phyloP scores from a whole-genome alignment of 2,888 invertebrate species.

The Philopedon plagiatum region DNA sequence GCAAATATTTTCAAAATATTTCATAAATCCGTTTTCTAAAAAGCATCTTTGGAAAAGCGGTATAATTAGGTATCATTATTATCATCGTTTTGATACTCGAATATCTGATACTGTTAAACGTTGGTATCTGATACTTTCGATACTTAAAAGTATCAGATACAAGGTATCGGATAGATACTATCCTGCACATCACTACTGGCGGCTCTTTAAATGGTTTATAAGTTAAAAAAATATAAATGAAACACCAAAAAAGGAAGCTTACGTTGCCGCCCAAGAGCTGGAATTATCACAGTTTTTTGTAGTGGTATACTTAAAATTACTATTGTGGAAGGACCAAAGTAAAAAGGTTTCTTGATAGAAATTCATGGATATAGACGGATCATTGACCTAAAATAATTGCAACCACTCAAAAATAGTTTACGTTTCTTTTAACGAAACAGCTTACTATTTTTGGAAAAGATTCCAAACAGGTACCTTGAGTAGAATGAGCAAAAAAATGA shows the following conservation, averaged over 20 bases:
- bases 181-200: too few relatives aligned
- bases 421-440: constrained; percentile 46
- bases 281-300: constrained; percentile 56
- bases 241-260: constrained; percentile 51
- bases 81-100: too few relatives aligned
- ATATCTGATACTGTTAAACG: too few relatives aligned
- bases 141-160: too few relatives aligned
- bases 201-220: too few relatives aligned
- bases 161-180: too few relatives aligned
- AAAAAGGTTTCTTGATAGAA: constrained; percentile 64
- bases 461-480: constrained; percentile 80
- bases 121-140: too few relatives aligned
- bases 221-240: background rate
- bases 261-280: constrained; percentile 58
- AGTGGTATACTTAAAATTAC: constrained; percentile 54
- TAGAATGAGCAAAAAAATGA: constrained; percentile 82
- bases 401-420: background rate
- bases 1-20: too few relatives aligned
- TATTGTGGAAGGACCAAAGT: constrained; percentile 62
- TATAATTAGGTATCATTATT: too few relatives aligned
- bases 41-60: too few relatives aligned
- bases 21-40: too few relatives aligned
- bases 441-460: constrained; percentile 71
- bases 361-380: constrained; percentile 63
- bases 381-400: constrained; percentile 59